Evolutionary conservation across 30 jellyfish, hydroid and myxozoan genomes (phyloP).

Genomic region (Hydractinia symbiolongicarpus): DNA sequence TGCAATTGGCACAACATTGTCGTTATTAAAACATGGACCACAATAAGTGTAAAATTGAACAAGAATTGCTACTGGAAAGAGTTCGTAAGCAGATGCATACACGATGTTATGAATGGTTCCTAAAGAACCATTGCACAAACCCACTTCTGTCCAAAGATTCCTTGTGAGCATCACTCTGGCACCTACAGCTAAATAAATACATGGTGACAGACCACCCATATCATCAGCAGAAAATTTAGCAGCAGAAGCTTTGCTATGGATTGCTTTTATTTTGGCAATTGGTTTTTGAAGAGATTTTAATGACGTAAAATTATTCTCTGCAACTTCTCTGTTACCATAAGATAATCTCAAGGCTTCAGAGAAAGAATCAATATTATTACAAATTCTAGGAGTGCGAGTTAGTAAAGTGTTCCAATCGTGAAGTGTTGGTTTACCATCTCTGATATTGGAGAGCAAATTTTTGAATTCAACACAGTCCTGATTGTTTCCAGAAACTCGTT

Average conservation of each 20-base stretch:
- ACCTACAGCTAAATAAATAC: slow-evolving; percentile 1
- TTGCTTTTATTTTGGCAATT: slow-evolving; percentile 41
- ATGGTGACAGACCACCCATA: slow-evolving; percentile 49
- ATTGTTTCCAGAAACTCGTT: slow-evolving; percentile 20
- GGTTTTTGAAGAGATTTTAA: slow-evolving; percentile 17
- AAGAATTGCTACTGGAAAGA: slow-evolving; percentile 37
- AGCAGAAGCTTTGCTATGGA: slow-evolving; percentile 29
- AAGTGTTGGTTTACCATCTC: slow-evolving; percentile 19
- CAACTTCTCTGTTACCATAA: slow-evolving; percentile 21
- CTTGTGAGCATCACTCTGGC: slow-evolving; percentile 48
- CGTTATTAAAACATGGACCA: slow-evolving; percentile 7
- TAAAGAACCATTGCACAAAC: slow-evolving; percentile 52
- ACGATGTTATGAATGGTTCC: slow-evolving; percentile 36
- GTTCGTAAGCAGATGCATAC: slow-evolving; percentile 22
- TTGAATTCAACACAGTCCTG: slow-evolving; percentile 10
- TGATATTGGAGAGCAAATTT: slow-evolving; percentile 4
- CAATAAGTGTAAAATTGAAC: slow-evolving; percentile 19
- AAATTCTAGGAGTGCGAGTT: slow-evolving; percentile 19
- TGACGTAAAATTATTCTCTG: slow-evolving; percentile 17
- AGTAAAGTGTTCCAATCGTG: slow-evolving; percentile 22
- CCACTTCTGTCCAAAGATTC: slow-evolving; percentile 56
- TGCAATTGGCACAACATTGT: slow-evolving; percentile 30
- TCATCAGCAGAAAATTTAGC: slow-evolving; percentile 33
- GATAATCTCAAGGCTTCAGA: slow-evolving; percentile 7
- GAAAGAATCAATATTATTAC: background rate